These are phyloP conservation scores for Disparrhopalites patrizii DNA, from an alignment of 2,888 invertebrate genomes.

Conservation along the genomic window DNA sequence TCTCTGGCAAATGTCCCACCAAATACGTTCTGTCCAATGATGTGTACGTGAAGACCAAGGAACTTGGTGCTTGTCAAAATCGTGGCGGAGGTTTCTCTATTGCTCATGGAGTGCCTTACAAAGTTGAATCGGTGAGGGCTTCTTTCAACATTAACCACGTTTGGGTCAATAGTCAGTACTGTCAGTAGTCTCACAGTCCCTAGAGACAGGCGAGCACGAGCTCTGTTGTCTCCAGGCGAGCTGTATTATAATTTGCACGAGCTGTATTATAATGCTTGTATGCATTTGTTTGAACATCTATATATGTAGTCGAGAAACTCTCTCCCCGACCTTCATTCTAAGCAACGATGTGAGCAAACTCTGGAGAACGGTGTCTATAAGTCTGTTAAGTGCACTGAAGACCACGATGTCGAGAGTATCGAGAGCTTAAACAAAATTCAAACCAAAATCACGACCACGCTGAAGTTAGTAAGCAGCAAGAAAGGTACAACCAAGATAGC, in stretches of 20 bases:
- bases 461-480: background rate
- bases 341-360: conserved; percentile 14
- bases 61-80: conserved; percentile 8
- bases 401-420: background rate
- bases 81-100: conserved; percentile 21
- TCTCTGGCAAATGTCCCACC: conserved; percentile 27
- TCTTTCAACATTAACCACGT: too few relatives aligned
- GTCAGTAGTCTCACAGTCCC: too few relatives aligned
- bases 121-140: conserved; percentile 16
- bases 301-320: too few relatives aligned
- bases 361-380: conserved; percentile 20
- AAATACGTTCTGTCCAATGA: background rate
- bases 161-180: too few relatives aligned
- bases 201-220: too few relatives aligned
- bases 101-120: conserved; percentile 16
- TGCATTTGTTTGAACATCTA: too few relatives aligned
- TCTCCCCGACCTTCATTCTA: conserved; percentile 1
- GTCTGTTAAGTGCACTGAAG: conserved; percentile 12
- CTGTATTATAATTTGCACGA: too few relatives aligned
- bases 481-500: background rate
- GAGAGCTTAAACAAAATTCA: background rate
- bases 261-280: too few relatives aligned
- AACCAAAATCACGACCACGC: conserved; percentile 3
- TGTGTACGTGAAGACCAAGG: conserved; percentile 20
- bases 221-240: too few relatives aligned